Base-by-base conservation (phyloP, 2,888 invertebrate genomes). In the Sicus ferrugineus region DNA sequence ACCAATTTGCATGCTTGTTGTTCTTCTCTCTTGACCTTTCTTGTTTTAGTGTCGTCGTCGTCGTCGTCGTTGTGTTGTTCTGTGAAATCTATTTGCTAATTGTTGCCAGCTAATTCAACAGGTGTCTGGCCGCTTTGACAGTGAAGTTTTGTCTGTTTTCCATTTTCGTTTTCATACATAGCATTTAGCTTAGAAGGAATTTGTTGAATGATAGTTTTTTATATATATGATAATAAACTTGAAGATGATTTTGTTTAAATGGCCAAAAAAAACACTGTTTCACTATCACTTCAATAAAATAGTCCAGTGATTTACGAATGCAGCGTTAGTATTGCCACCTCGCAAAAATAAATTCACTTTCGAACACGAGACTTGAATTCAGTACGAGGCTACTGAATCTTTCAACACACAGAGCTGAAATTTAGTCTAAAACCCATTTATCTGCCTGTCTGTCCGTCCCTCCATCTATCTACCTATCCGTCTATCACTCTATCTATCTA, bases 1-100 rank as follows among this genome's bases (percentile, higher is more conserved):
- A 21, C 48, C 67, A 54, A 54, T 38, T 66, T 48, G 38, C 30
- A 26, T 19, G 46, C 30, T 59, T 46, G 42, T 26, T 42, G 23
- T 21, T 26, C n/a, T n/a, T n/a, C n/a, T n/a, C n/a, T 46, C n/a
- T 31, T 59, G 59, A 67, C 67, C 67, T 67, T 48, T 67, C 48
- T 67, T 67, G 46, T 21, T 48, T 67, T 31, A 30, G 1, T 28
- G 46, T 67, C 42, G 50, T 64, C 52, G 64, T 64, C 19, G 23
- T 52, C 34, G 26, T 34, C 19, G 63, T 66, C n/a, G 31, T 67
- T 23, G 7, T 48, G 3, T 16, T n/a, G 59, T 21, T 38, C 9
- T 30, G 6, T n/a, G n/a, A 3, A 56, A 48, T n/a, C 16, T 16
- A 16, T 14, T 2, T n/a, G n/a, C 28, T 56, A 56, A 26, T 42